phyloP scores from a whole-genome alignment of 2,888 invertebrate genomes.

The Tetropium fuscum region DNA sequence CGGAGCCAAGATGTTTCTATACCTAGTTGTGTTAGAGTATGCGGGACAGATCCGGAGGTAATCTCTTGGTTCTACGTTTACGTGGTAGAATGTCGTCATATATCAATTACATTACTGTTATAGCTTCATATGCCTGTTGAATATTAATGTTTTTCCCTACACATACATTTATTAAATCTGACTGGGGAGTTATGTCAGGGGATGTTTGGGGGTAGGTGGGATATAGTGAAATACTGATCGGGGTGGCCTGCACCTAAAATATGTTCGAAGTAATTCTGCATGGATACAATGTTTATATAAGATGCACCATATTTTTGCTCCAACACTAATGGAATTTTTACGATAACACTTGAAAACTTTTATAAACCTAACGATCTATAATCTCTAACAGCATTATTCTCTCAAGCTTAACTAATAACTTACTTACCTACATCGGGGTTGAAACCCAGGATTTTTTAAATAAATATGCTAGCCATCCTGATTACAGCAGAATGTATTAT shows the following conservation, averaged over 20 bases:
- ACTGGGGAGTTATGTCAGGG: background rate
- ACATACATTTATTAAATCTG: slow-evolving; percentile 9
- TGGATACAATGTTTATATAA: too few relatives aligned
- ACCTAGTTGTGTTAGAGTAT: background rate
- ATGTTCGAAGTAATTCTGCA: too few relatives aligned
- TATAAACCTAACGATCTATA: too few relatives aligned
- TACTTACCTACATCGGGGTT: too few relatives aligned
- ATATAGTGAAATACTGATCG: background rate
- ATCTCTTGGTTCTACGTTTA: background rate
- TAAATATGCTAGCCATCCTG: background rate
- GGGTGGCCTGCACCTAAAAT: background rate
- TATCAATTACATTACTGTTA: slow-evolving; percentile 11
- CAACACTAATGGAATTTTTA: too few relatives aligned
- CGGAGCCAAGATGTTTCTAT: too few relatives aligned
- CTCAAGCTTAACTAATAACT: too few relatives aligned
- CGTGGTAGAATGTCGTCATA: slow-evolving; percentile 1
- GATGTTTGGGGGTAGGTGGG: background rate
- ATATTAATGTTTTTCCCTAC: slow-evolving; percentile 8
- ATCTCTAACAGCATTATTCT: too few relatives aligned
- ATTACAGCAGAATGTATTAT: slow-evolving; percentile 7
- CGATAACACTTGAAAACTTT: too few relatives aligned
- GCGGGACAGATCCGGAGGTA: slow-evolving; percentile 2
- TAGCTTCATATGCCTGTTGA: slow-evolving; percentile 5
- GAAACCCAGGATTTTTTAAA: too few relatives aligned
- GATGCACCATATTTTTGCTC: too few relatives aligned